Percentiles rank a stretch among this genome's conserved stretches.
Conservation (phyloP, 2,797 vertebrate species). For the Falco biarmicus region DNA sequence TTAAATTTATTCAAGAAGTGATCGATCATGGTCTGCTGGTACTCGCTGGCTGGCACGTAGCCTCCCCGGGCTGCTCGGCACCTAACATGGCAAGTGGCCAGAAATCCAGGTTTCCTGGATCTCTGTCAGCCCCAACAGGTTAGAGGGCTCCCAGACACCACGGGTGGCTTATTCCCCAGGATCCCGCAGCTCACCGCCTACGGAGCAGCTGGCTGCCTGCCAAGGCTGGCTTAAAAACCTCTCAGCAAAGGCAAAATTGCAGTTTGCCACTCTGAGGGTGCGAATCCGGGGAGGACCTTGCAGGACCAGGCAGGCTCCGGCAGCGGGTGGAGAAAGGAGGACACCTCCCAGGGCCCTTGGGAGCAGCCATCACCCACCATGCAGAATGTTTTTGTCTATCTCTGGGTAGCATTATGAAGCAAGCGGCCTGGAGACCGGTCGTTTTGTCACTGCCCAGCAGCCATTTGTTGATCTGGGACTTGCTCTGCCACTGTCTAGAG, state of each 20-base stretch:
- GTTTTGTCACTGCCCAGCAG: background rate
- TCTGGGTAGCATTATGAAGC: background rate
- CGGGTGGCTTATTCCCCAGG: constrained; percentile 31
- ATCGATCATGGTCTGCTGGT: background rate
- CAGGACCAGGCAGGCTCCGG: background rate
- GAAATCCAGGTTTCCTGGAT: background rate
- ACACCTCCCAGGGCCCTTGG: background rate
- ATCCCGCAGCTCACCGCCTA: background rate
- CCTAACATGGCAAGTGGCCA: background rate
- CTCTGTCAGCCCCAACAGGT: background rate
- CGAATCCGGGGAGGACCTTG: background rate
- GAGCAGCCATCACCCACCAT: background rate
- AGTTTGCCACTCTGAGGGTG: background rate
- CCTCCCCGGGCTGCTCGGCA: background rate
- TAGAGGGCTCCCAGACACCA: background rate
- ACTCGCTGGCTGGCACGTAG: background rate
- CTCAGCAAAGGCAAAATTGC: background rate
- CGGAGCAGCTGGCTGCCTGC: background rate
- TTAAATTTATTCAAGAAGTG: background rate
- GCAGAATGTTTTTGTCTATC: background rate
- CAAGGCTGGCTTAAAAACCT: background rate
- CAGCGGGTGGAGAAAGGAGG: background rate
- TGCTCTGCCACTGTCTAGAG: background rate
- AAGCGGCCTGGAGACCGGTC: background rate
- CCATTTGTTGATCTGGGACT: background rate